Evolutionary conservation across 2,888 invertebrate genomes (phyloP).

Genomic region (Polymixis lichenea): DNA sequence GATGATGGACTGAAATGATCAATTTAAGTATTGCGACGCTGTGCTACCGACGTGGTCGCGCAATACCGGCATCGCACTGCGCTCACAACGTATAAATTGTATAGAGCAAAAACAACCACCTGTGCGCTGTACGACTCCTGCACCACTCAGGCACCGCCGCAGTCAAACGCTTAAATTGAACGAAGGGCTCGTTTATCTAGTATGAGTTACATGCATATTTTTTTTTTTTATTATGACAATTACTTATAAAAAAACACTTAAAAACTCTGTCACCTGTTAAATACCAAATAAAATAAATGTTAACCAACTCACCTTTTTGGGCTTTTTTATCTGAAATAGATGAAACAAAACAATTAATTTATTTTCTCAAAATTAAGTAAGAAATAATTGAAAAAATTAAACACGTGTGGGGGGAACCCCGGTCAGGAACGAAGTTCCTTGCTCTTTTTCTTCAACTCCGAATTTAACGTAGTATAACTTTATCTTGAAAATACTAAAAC

Average conservation of each 20-base stretch:
- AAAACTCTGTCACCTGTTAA: not conserved
- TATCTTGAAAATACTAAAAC: too few relatives aligned
- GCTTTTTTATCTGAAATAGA: constrained; percentile 14
- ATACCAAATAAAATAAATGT: not conserved
- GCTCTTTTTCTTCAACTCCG: too few relatives aligned
- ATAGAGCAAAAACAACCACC: not conserved
- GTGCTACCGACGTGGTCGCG: too few relatives aligned
- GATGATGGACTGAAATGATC: too few relatives aligned
- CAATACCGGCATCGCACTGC: too few relatives aligned
- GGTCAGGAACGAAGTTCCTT: too few relatives aligned
- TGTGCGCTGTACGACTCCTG: not conserved
- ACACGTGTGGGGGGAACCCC: too few relatives aligned
- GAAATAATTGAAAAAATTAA: not conserved
- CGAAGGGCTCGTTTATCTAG: too few relatives aligned
- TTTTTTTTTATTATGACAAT: not conserved
- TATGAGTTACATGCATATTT: not conserved
- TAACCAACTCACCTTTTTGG: not conserved
- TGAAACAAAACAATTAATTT: not conserved
- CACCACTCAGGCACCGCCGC: not conserved
- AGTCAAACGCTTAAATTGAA: not conserved
- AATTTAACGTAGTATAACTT: too few relatives aligned
- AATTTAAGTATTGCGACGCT: too few relatives aligned
- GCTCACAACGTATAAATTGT: too few relatives aligned
- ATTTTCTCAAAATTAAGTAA: not conserved
- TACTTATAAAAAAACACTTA: not conserved